Evolutionary conservation across 2,888 invertebrate species (phyloP), one percentile per base, ranked within the genome.

Genomic region (Meganola albula): DNA sequence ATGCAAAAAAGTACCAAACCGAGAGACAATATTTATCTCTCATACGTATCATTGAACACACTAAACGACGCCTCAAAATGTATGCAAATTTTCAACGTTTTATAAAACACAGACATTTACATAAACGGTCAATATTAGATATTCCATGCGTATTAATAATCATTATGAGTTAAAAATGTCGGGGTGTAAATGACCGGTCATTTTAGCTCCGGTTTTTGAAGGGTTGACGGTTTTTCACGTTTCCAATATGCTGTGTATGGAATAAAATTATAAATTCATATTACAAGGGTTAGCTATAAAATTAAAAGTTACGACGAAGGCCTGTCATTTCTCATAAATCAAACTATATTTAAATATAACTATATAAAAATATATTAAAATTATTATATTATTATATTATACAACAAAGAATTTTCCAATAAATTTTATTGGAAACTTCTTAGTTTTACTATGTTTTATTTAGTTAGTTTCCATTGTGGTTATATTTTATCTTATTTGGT

Each of bases 31-130:
- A 77, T 77, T 76, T 74, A 76, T 77, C 60, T 56, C 71, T 64
- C 67, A 57, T 59, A 71, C 76, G 76, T 68, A 55, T 64, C 76
- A 77, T 77, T 78, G 72, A 72, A 68, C 76, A 73, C 63, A 55
- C 55, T 59, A 74, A 69, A 64, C 59, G 70, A 71, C 67, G 58
- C 69, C 73, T 60, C 74, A 66, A 73, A 74, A 60, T 73, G 56
- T 69, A 75, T 77, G 76, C 74, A 77, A 77, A 76, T 74, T 64
- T 49, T 40, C 53, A 53, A 50, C 49, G 55, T 53, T 54, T 54
- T 43, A 53, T 40, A 52, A 38, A 68, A 71, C 52, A 66, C 63
- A 56, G 47, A 25, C 27, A 69, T 75, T 76, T 65, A 63, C 75
- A 76, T 76, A 75, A 75, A 65, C 60, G 60, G 49, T 58, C 54